These are phyloP conservation scores for Calidris pugnax DNA, from an alignment of 2,113 vertebrate genomes.

Conservation along the genomic window DNA sequence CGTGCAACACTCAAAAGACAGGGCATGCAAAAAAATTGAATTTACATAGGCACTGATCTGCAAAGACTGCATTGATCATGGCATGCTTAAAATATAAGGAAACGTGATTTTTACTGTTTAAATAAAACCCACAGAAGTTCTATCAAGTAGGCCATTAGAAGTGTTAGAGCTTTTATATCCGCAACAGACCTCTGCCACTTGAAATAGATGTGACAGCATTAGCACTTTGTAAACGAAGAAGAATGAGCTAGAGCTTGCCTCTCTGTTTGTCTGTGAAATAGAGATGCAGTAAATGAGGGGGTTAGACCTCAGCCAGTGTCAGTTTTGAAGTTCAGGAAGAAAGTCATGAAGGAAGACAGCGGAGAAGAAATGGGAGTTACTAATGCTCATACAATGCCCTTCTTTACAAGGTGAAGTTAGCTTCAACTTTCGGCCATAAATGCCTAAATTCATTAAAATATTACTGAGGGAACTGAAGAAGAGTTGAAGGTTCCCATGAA, in stretches of 20 bases:
- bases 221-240: background rate
- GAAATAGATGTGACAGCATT: background rate
- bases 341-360: background rate
- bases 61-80: background rate
- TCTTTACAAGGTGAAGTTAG: background rate
- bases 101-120: background rate
- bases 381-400: background rate
- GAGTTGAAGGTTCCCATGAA: background rate
- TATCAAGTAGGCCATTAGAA: background rate
- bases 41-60: background rate
- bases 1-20: background rate
- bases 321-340: background rate
- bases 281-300: background rate
- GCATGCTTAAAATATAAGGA: background rate
- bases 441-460: background rate
- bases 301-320: background rate
- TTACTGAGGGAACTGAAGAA: background rate
- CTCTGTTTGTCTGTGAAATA: background rate
- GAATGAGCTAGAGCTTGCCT: background rate
- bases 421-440: background rate
- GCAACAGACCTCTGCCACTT: background rate
- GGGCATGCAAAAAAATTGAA: background rate
- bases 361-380: background rate
- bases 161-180: background rate
- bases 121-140: background rate